A percentile compares a stretch with the other conserved stretches of the same genome.
phyloP scores from a whole-genome alignment of 1,140 invertebrate genomes.

The Tribolium madens region DNA sequence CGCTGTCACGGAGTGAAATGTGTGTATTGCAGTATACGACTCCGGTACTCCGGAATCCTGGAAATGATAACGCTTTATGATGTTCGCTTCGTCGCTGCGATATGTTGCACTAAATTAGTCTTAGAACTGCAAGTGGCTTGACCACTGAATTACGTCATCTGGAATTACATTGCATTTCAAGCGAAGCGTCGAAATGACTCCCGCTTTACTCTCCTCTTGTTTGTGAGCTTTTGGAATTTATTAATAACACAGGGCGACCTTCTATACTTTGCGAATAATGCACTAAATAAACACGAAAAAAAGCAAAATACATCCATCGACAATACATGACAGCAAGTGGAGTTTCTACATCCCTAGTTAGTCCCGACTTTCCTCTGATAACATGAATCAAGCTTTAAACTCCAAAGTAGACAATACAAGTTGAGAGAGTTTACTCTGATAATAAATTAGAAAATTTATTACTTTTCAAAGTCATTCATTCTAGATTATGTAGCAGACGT shows the following conservation, averaged over 20 bases:
- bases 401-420: neutral
- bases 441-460: neutral
- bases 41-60: constrained; percentile 1
- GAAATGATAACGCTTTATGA: constrained; percentile 44
- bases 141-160: constrained; percentile 31
- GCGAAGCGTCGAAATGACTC: neutral
- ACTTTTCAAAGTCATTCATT: neutral
- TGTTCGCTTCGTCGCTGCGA: constrained; percentile 15
- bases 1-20: constrained; percentile 34
- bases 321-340: neutral
- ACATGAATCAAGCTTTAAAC: neutral
- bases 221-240: constrained; percentile 23
- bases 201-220: neutral
- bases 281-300: neutral
- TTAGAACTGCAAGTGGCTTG: constrained; percentile 25
- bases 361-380: neutral
- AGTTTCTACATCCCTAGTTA: neutral
- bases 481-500: neutral
- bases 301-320: neutral
- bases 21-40: constrained; percentile 26
- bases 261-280: neutral
- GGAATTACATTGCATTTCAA: constrained; percentile 14
- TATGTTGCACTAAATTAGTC: constrained; percentile 36
- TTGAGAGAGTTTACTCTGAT: neutral
- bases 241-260: neutral